Evolutionary conservation across 1,140 invertebrate species (phyloP).

Genomic region (Drosophila subobscura): DNA sequence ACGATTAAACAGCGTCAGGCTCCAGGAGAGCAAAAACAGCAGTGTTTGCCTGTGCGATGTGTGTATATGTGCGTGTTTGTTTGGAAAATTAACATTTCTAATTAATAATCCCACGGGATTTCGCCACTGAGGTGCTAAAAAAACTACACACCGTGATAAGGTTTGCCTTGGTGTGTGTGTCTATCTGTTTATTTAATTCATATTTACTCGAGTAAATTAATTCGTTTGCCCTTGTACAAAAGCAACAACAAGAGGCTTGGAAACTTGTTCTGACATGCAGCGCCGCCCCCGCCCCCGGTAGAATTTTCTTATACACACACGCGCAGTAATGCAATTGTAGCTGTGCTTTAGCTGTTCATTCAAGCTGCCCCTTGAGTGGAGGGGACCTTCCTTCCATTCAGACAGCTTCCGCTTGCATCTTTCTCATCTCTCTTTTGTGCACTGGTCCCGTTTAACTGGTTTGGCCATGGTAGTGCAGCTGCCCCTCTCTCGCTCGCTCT

Average conservation of each 20-base stretch:
- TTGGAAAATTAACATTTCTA: conserved; percentile 70
- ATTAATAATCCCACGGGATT: conserved; percentile 46
- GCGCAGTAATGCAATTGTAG: conserved; percentile 13
- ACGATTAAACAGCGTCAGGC: conserved; percentile 16
- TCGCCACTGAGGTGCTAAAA: conserved; percentile 59
- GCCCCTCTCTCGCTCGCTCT: conserved; percentile 14
- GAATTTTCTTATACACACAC: conserved; percentile 23
- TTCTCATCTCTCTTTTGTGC: conserved; percentile 20
- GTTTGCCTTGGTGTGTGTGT: conserved; percentile 25
- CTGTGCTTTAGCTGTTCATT: conserved; percentile 44
- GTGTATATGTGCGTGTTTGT: conserved; percentile 62
- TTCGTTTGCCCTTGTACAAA: conserved; percentile 71
- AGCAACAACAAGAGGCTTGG: conserved; percentile 45
- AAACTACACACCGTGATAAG: conserved; percentile 42
- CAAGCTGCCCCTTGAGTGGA: conserved; percentile 36
- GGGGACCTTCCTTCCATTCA: conserved; percentile 55
- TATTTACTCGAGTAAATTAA: conserved; percentile 67
- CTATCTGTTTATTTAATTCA: conserved; percentile 68
- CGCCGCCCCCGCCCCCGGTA: conserved; percentile 2
- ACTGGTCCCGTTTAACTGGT: conserved; percentile 71
- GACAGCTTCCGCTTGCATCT: conserved; percentile 37
- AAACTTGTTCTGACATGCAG: conserved; percentile 40
- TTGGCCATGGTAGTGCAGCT: conserved; percentile 40
- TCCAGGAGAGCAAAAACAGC: conserved; percentile 47
- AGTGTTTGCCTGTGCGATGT: conserved; percentile 18